A percentile compares a stretch with the other conserved stretches of the same genome.
Conservation (phyloP, 2,888 invertebrate species). For the Lasioglossum morio region DNA sequence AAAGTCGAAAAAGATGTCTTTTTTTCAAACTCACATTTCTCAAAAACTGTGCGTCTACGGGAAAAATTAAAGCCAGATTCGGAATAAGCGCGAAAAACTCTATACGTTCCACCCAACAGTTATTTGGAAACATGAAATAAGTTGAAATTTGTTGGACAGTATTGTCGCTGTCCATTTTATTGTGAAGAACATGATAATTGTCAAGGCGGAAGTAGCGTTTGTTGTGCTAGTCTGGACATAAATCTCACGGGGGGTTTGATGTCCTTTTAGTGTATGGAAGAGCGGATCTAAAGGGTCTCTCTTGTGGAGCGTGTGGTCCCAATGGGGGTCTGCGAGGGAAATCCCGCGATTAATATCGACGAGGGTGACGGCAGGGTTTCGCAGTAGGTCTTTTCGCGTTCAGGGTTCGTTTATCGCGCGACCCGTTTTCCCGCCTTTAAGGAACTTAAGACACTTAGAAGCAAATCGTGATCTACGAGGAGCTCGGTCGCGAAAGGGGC, state of each 20-base stretch:
- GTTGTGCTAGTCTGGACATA: background rate
- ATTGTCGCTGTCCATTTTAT: too few relatives aligned
- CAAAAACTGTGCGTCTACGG: too few relatives aligned
- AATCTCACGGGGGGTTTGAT: background rate
- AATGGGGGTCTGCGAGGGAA: background rate
- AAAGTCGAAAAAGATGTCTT: too few relatives aligned
- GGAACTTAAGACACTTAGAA: slow-evolving; percentile 63
- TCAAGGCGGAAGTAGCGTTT: too few relatives aligned
- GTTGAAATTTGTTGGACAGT: too few relatives aligned
- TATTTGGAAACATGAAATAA: too few relatives aligned
- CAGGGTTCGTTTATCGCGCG: slow-evolving; percentile 41
- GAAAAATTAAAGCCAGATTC: too few relatives aligned
- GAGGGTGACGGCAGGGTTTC: background rate
- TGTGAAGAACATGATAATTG: too few relatives aligned
- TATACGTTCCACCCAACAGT: too few relatives aligned
- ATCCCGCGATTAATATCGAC: slow-evolving; percentile 32
- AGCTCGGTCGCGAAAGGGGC: slow-evolving; percentile 49
- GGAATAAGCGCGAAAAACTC: too few relatives aligned
- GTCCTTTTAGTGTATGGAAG: background rate
- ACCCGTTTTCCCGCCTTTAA: slow-evolving; percentile 27
- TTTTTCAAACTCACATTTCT: too few relatives aligned
- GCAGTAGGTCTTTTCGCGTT: background rate
- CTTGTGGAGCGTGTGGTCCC: background rate
- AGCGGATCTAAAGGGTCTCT: background rate
- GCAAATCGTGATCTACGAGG: slow-evolving; percentile 71